Evolutionary conservation across 2,888 invertebrate species (phyloP).

Genomic region (Drosophila diplacantha): DNA sequence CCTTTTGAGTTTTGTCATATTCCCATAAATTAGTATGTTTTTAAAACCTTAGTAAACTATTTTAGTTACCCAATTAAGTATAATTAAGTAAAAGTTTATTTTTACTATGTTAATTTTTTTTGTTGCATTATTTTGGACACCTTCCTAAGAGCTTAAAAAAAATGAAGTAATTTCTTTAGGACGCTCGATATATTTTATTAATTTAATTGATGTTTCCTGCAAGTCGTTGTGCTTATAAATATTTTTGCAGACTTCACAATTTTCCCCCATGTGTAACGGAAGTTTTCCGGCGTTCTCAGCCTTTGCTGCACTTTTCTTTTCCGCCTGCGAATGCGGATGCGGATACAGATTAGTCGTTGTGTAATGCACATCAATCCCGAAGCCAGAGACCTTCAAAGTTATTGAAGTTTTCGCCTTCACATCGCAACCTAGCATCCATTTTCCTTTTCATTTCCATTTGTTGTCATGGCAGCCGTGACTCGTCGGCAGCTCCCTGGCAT

Average conservation of each 20-base stretch:
- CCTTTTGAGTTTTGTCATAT: too few species aligned
- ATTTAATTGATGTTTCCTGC: not conserved
- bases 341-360: conserved; percentile 60
- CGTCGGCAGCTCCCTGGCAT: conserved; percentile 14
- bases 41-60: not conserved
- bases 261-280: not conserved
- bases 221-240: not conserved
- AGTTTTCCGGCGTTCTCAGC: conserved; percentile 48
- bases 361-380: conserved; percentile 62
- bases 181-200: not conserved
- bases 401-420: conserved; percentile 31
- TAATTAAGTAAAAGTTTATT: not conserved
- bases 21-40: too few species aligned
- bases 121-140: not conserved
- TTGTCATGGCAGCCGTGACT: conserved; percentile 33
- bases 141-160: too few species aligned
- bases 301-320: conserved; percentile 57
- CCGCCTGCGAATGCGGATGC: conserved; percentile 34
- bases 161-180: not conserved
- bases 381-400: conserved; percentile 23
- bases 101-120: not conserved
- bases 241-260: accelerated
- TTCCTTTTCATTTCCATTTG: conserved; percentile 44
- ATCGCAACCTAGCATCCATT: conserved; percentile 30
- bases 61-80: not conserved